Evolutionary conservation across 2,797 vertebrate species (phyloP).

Genomic region (Anguilla obscura): DNA sequence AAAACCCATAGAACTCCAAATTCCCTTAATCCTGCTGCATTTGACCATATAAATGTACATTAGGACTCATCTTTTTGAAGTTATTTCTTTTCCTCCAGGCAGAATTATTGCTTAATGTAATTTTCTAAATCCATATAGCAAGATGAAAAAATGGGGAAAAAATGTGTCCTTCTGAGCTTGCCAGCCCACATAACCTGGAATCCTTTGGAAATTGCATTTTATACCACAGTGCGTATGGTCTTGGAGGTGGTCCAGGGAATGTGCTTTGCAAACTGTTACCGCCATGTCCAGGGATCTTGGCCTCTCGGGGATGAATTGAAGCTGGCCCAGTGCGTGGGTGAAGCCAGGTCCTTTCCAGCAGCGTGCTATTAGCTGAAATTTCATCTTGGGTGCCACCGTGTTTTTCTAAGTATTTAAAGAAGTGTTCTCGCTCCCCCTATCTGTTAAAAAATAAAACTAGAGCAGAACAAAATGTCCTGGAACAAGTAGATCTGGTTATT

Average conservation of each 20-base stretch:
- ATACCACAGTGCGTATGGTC: conserved; percentile 11
- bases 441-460: background rate
- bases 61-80: background rate
- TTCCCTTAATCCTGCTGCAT: conserved; percentile 10
- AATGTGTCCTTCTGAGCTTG: conserved; percentile 9
- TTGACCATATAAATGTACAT: conserved; percentile 6
- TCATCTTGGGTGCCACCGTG: background rate
- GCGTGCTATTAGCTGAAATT: background rate
- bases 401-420: background rate
- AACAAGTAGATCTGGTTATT: background rate
- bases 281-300: background rate
- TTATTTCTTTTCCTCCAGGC: conserved; percentile 3
- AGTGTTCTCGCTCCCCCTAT: background rate
- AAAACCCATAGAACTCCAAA: background rate
- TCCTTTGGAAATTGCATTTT: conserved; percentile 20
- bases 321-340: background rate
- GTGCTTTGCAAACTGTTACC: conserved; percentile 17
- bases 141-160: conserved; percentile 19
- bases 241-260: conserved; percentile 8
- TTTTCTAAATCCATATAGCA: conserved; percentile 10
- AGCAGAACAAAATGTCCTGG: background rate
- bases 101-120: conserved; percentile 7
- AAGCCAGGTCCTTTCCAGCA: background rate
- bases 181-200: conserved; percentile 20
- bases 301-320: background rate